Evolutionary conservation across 2,888 invertebrate species (phyloP).

Genomic region (Hipparchia semele): DNA sequence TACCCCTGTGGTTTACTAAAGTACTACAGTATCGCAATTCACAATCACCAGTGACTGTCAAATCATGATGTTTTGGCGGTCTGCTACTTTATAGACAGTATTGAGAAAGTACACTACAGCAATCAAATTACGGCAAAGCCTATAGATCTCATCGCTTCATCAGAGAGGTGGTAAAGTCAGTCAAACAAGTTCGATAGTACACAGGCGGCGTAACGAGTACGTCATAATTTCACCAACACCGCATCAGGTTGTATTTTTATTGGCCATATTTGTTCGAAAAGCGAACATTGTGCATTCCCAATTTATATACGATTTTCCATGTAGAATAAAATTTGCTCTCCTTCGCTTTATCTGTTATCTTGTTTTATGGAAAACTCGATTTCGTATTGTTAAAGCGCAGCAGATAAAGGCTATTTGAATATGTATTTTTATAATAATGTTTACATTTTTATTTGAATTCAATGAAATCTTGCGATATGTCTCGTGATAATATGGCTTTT

Average conservation of each 20-base stretch:
- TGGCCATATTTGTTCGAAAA: slow-evolving; percentile 45
- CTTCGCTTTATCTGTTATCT: slow-evolving; percentile 30
- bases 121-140: no score
- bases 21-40: no score
- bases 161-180: neutral
- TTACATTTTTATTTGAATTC: slow-evolving; percentile 1
- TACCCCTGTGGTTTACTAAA: no score
- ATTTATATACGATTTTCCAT: slow-evolving; percentile 40
- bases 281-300: slow-evolving; percentile 41
- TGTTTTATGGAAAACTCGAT: slow-evolving; percentile 29
- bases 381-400: slow-evolving; percentile 22
- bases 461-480: slow-evolving; percentile 5
- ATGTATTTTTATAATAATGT: slow-evolving; percentile 22
- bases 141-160: neutral
- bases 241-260: slow-evolving; percentile 45
- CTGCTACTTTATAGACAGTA: no score
- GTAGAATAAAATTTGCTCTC: slow-evolving; percentile 35
- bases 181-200: slow-evolving; percentile 8
- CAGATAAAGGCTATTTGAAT: slow-evolving; percentile 21
- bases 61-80: no score
- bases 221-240: slow-evolving; percentile 43
- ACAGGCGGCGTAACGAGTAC: neutral
- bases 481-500: neutral
- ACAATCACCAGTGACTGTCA: no score
- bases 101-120: no score